Evolutionary conservation across 2,113 vertebrate genomes (phyloP).

Genomic region (Onychostoma macrolepis): DNA sequence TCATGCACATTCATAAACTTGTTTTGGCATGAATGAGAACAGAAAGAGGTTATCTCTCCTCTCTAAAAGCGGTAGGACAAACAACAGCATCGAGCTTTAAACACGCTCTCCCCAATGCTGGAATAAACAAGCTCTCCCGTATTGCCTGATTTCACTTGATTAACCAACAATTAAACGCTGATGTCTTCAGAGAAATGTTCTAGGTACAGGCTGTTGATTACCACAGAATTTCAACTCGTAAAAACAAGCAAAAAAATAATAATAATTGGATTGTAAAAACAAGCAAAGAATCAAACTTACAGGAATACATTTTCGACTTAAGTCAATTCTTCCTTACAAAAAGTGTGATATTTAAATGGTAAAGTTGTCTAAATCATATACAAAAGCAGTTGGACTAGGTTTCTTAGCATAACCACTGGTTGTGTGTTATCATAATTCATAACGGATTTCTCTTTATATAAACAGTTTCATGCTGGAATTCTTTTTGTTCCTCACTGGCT

Average conservation of each 20-base stretch:
- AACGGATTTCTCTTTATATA: not conserved
- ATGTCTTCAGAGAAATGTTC: not conserved
- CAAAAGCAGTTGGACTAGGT: not conserved
- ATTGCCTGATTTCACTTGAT: not conserved
- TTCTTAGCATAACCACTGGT: not conserved
- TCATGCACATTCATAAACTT: constrained; percentile 28
- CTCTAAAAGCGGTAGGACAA: not conserved
- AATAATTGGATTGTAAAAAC: not conserved
- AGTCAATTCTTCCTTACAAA: not conserved
- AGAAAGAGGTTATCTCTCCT: not conserved
- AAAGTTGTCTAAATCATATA: not conserved
- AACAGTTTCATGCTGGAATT: not conserved
- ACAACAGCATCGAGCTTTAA: constrained; percentile 5
- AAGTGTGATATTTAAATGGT: not conserved
- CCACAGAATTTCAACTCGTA: not conserved
- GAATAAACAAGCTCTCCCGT: not conserved
- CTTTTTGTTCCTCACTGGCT: not conserved
- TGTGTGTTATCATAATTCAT: not conserved
- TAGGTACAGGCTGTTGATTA: not conserved
- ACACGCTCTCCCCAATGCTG: not conserved
- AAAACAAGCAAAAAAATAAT: no score
- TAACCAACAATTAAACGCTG: not conserved
- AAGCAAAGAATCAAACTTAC: not conserved
- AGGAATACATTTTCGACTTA: not conserved
- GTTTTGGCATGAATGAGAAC: constrained; percentile 25